Conservation (phyloP, 2,888 invertebrate genomes). For the Microctonus aethiopoides region DNA sequence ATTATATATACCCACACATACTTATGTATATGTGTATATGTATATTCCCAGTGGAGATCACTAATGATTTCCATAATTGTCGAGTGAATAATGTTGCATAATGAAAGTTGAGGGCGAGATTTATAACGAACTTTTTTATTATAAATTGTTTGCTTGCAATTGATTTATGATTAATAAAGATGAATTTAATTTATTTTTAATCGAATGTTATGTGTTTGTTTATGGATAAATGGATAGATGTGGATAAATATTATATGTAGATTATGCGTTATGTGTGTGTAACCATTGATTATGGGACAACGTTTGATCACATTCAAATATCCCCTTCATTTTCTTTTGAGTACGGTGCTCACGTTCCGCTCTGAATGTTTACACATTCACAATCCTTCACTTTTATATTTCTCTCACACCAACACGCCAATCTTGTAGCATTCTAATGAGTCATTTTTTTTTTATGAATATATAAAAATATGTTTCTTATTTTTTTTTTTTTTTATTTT, state of each 20-base stretch:
- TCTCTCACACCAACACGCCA: slow-evolving; percentile 5
- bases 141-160: background rate
- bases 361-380: slow-evolving; percentile 31
- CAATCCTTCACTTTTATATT: slow-evolving; percentile 23
- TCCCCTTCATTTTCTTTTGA: slow-evolving; percentile 27
- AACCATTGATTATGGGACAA: slow-evolving; percentile 15
- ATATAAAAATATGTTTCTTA: background rate
- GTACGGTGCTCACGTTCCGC: slow-evolving; percentile 26
- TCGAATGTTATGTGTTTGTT: background rate
- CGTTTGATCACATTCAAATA: slow-evolving; percentile 11
- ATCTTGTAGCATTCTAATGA: slow-evolving; percentile 14
- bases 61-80: slow-evolving; percentile 32
- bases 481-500: background rate
- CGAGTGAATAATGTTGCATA: background rate
- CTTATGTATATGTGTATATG: no score
- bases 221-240: background rate
- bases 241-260: background rate
- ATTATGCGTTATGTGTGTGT: background rate
- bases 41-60: slow-evolving; percentile 17
- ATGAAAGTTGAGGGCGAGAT: background rate
- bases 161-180: background rate
- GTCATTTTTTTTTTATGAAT: background rate
- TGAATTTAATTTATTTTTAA: background rate
- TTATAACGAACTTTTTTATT: background rate
- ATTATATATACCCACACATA: no score